A percentile compares a stretch with the other conserved stretches of the same genome.
Evolutionary conservation across 2,797 vertebrate species (phyloP).

Genomic region (Ibycter americanus): DNA sequence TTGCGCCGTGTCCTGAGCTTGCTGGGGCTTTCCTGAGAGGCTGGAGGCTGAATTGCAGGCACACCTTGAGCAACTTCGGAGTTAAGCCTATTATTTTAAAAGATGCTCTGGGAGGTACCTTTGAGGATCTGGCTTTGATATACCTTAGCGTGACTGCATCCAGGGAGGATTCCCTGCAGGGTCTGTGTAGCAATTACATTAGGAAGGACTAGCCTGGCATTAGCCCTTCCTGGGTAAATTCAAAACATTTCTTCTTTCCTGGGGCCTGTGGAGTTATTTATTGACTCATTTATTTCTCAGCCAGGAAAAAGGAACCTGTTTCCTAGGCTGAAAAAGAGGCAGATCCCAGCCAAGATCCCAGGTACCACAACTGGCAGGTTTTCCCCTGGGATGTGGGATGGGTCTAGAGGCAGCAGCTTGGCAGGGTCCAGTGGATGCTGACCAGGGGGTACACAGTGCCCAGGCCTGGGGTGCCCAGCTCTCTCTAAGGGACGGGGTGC

Average conservation of each 20-base stretch:
- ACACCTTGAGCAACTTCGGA: background rate
- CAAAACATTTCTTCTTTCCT: conserved; percentile 2
- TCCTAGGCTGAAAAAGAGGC: background rate
- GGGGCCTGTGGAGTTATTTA: background rate
- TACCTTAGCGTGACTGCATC: background rate
- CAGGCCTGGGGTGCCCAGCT: background rate
- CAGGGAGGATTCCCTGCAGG: background rate
- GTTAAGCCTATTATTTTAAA: background rate
- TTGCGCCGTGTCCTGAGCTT: background rate
- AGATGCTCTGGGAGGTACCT: background rate
- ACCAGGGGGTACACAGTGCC: rapidly evolving
- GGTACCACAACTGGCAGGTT: background rate
- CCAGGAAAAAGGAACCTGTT: background rate
- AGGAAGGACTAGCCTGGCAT: background rate
- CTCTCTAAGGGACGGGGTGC: rapidly evolving
- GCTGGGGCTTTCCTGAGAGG: background rate
- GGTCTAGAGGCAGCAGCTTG: background rate
- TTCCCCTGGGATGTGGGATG: background rate
- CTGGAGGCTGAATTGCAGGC: background rate
- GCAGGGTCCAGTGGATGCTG: background rate
- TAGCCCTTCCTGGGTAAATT: background rate
- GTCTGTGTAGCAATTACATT: background rate
- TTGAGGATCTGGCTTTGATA: conserved; percentile 5
- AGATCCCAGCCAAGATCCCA: background rate
- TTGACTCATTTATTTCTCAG: background rate